Evolutionary conservation across 2,113 vertebrate genomes (phyloP), one percentile per base, ranked within the genome.

Genomic region (Tetrax tetrax): DNA sequence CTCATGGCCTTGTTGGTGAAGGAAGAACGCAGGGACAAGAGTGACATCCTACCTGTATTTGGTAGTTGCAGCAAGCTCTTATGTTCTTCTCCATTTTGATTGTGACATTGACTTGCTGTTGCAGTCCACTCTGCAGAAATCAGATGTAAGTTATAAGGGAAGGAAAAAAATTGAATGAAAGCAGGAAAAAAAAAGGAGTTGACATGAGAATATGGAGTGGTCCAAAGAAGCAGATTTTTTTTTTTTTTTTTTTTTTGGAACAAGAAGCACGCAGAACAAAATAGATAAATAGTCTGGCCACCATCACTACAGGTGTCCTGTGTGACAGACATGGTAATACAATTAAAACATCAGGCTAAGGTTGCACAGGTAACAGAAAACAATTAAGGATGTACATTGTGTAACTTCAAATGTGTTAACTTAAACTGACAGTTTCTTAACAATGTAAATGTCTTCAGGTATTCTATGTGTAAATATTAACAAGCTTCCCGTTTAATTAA

Each of bases 31-130:
- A 27, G 35, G 47, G 23, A 81, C 25, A 79, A 38, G 13, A 41
- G 14, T 2, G 24, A 38, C n/a, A 63, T 47, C 90, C 14, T 80
- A 98, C 98, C 97, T 98, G 95, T 38, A 98, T 70, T 47, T 5
- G 50, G 66, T 98, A 98, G 27, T 1, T 89, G 89, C 98, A 98
- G 89, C 98, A 98, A 93, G 81, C 84, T 38, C 33, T 77, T 11
- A 56, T 38, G 45, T 83, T 91, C 22, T 41, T 75, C 25, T 97
- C 93, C 9, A 98, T 57, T 71, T 38, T 57, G 78, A 98, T 14
- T 1, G 96, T 98, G 92, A 97, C 38, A 6, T 97, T 98, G 61
- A 77, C 60, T 41, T 91, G 93, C 83, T 92, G 94, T 37, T 89
- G 97, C 8, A 88, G 54, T 7, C 94, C 91, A 45, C 61, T 59